phyloP scores from a whole-genome alignment of 2,888 invertebrate genomes.

The Orthonevra nobilis region DNA sequence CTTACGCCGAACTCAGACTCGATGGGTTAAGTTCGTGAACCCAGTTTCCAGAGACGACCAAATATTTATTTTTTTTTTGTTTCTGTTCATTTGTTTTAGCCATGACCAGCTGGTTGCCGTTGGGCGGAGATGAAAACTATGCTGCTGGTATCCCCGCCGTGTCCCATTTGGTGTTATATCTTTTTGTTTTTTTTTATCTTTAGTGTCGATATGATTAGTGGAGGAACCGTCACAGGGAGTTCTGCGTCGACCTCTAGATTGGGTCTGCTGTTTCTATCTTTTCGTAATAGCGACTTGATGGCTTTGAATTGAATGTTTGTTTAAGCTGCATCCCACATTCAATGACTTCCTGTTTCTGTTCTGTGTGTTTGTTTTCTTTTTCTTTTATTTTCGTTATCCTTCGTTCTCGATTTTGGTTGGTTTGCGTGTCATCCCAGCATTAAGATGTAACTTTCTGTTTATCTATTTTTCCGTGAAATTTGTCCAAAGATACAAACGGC shows the following conservation, averaged over 20 bases:
- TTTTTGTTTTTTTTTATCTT: constrained; percentile 5
- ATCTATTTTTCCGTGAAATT: constrained; percentile 4
- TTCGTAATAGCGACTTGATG: constrained; percentile 28
- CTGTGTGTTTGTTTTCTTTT: too few species aligned
- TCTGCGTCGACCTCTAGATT: background rate
- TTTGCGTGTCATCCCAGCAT: constrained; percentile 40
- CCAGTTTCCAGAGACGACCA: constrained; percentile 18
- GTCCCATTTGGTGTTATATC: constrained; percentile 30
- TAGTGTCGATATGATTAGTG: too few species aligned
- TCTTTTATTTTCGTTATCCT: constrained; percentile 50
- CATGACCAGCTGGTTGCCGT: constrained; percentile 51
- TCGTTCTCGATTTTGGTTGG: constrained; percentile 7
- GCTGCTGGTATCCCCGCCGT: constrained; percentile 15
- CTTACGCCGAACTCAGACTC: too few species aligned
- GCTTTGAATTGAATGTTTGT: constrained; percentile 58
- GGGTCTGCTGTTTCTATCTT: background rate
- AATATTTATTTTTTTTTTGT: background rate
- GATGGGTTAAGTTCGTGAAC: constrained; percentile 68
- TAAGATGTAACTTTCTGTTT: constrained; percentile 18
- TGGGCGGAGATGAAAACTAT: constrained; percentile 18
- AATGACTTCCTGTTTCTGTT: constrained; percentile 49
- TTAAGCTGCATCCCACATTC: constrained; percentile 42
- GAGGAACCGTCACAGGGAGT: too few species aligned
- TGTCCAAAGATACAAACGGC: constrained; percentile 28
- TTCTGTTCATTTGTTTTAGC: constrained; percentile 44